Evolutionary conservation across 2,888 invertebrate species (phyloP).

Genomic region (Amphipoea oculea): DNA sequence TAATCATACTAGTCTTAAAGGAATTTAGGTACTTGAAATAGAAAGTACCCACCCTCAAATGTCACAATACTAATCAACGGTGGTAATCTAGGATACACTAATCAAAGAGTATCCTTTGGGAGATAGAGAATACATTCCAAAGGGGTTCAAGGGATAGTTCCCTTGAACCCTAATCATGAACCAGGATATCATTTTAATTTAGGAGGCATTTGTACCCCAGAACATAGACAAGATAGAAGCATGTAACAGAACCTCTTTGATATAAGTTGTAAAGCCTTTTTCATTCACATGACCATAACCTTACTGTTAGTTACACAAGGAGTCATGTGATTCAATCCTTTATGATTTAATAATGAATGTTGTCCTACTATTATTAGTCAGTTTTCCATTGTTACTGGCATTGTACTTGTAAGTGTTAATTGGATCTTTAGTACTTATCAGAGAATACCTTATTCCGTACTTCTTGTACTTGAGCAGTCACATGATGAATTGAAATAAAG

Average conservation of each 20-base stretch:
- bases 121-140: neutral
- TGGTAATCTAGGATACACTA: neutral
- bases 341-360: constrained; percentile 25
- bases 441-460: neutral
- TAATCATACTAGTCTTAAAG: neutral
- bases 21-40: neutral
- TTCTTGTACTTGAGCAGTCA: constrained; percentile 34
- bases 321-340: constrained; percentile 60
- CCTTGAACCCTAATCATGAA: neutral
- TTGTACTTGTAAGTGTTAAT: constrained; percentile 35
- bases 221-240: neutral
- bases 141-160: neutral
- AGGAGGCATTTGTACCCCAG: neutral
- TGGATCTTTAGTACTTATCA: constrained; percentile 25
- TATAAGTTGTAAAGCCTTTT: constrained; percentile 13
- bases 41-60: neutral
- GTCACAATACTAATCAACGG: neutral
- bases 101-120: neutral
- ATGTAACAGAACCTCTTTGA: constrained; percentile 9
- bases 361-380: constrained; percentile 7
- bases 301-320: constrained; percentile 18
- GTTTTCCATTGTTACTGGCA: constrained; percentile 34
- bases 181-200: neutral
- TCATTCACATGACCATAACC: constrained; percentile 59
- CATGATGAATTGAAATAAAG: constrained; percentile 30